Conservation (phyloP, 1,140 invertebrate species). For the Zaprionus gabonicus region DNA sequence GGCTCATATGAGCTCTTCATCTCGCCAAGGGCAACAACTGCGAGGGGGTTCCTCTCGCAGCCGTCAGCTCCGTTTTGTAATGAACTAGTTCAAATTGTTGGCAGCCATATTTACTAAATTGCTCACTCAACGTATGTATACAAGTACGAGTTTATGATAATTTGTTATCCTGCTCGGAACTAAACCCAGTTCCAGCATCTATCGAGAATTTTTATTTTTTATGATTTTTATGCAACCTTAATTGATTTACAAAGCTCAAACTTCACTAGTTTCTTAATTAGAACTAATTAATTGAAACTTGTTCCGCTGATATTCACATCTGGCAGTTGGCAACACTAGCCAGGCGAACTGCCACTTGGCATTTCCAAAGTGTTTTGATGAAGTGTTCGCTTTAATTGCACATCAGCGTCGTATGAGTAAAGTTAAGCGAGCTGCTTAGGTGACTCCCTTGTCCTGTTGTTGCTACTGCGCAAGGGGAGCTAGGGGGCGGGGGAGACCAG, state of each 20-base stretch:
- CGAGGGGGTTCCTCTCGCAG: no score
- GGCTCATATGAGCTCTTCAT: constrained; percentile 18
- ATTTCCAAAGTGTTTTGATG: constrained; percentile 38
- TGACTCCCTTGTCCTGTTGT: not conserved
- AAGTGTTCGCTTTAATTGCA: constrained; percentile 65
- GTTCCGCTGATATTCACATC: not conserved
- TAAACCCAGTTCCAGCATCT: not conserved
- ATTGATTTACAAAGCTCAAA: not conserved
- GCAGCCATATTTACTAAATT: not conserved
- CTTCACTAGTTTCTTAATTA: not conserved
- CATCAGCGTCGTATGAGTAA: constrained; percentile 34
- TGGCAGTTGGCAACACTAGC: constrained; percentile 9
- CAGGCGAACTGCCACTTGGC: not conserved
- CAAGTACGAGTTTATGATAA: not conserved
- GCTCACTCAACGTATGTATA: not conserved
- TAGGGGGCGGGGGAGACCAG: not conserved
- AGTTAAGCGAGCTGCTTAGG: not conserved
- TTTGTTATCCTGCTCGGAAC: not conserved
- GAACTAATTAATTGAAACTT: not conserved
- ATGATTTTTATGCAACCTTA: not conserved
- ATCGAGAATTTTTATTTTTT: not conserved
- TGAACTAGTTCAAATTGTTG: constrained; percentile 23
- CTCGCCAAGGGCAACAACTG: not conserved
- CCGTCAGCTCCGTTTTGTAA: not conserved
- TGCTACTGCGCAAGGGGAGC: not conserved